Evolutionary conservation across 2,113 vertebrate species (phyloP).

Genomic region (Falco punctatus): DNA sequence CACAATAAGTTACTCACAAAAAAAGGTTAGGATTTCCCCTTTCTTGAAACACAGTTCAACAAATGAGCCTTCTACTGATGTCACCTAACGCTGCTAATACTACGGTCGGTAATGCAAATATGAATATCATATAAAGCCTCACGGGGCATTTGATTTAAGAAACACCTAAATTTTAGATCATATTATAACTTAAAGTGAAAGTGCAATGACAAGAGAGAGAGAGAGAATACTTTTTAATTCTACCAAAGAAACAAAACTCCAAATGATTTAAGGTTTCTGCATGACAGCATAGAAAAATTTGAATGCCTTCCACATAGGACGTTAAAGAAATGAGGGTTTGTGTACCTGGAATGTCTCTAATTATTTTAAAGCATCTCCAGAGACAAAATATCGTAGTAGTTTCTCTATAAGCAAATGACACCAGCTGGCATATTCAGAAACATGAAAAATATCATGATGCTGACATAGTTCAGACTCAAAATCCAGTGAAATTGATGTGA

Average conservation of each 20-base stretch:
- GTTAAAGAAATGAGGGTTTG: neutral
- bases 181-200: neutral
- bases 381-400: neutral
- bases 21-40: neutral
- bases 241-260: neutral
- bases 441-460: neutral
- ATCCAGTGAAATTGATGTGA: neutral
- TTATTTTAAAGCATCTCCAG: neutral
- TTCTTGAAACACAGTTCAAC: neutral
- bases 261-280: neutral
- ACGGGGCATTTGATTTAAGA: neutral
- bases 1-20: neutral
- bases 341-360: neutral
- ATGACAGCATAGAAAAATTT: neutral
- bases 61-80: neutral
- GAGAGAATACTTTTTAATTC: neutral
- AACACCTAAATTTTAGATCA: neutral
- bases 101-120: neutral
- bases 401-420: neutral
- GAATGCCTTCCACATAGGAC: neutral
- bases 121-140: neutral
- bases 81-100: neutral
- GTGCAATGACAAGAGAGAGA: neutral
- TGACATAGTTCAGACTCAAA: neutral
- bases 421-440: neutral